Evolutionary conservation across 2,797 vertebrate species (phyloP).

Genomic region (Enteromius radiatus): DNA sequence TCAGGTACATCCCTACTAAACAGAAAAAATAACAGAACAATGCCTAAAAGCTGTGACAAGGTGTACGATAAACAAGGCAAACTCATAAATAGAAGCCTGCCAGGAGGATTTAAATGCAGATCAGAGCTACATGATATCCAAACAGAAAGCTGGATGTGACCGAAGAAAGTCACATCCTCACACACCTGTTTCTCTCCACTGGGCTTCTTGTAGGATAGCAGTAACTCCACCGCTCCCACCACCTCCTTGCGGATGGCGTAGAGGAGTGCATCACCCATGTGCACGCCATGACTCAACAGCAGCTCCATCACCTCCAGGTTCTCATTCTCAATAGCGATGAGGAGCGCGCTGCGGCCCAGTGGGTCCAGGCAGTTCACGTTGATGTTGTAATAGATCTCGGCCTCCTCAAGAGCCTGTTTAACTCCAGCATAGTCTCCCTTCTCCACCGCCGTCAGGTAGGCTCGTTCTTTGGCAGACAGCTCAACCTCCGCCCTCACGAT

Average conservation of each 20-base stretch:
- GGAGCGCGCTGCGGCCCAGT: constrained; percentile 84
- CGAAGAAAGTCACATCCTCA: not conserved
- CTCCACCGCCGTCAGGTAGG: constrained; percentile 86
- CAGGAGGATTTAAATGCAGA: not conserved
- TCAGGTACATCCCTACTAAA: no score
- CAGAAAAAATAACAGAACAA: no score
- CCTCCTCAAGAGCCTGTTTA: constrained; percentile 83
- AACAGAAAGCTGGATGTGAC: not conserved
- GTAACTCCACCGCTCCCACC: constrained; percentile 87
- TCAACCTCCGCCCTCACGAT: constrained; percentile 86
- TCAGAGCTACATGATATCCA: not conserved
- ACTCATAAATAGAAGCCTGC: not conserved
- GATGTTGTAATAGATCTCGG: constrained; percentile 88
- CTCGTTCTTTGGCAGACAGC: constrained; percentile 83
- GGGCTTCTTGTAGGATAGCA: constrained; percentile 83
- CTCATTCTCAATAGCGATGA: constrained; percentile 90
- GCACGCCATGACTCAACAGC: constrained; percentile 81
- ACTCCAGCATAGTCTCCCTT: constrained; percentile 87
- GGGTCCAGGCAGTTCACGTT: constrained; percentile 89
- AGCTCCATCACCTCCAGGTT: constrained; percentile 90
- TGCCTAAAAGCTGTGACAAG: no score
- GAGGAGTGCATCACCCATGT: constrained; percentile 84
- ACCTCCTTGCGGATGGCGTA: constrained; percentile 89
- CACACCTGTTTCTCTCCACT: constrained; percentile 86
- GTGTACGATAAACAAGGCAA: no score